Conservation (phyloP, 1,140 invertebrate species). For the Zaprionus gabonicus region DNA sequence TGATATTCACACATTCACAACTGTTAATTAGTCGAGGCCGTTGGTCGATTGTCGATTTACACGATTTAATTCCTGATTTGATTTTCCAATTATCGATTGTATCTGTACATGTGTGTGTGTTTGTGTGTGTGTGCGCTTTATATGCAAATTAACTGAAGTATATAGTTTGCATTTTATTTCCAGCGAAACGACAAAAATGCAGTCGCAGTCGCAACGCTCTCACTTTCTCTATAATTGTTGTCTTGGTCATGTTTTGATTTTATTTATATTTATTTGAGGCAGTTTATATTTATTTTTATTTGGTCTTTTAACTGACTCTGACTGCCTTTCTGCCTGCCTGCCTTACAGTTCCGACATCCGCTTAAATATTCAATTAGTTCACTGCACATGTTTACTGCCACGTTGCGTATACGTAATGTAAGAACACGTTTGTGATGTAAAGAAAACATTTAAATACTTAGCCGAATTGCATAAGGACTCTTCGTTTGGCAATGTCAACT, state of each 20-base stretch:
- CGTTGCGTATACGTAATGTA: slow-evolving; percentile 40
- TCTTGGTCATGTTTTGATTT: slow-evolving; percentile 53
- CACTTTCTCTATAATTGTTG: slow-evolving; percentile 76
- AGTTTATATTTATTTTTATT: slow-evolving; percentile 10
- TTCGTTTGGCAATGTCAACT: slow-evolving; percentile 13
- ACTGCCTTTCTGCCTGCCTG: not conserved
- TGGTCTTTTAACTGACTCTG: not conserved
- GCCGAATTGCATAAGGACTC: slow-evolving; percentile 2
- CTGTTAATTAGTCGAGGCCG: slow-evolving; percentile 31
- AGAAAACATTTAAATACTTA: slow-evolving; percentile 11
- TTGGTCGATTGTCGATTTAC: slow-evolving; percentile 13
- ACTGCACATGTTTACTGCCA: slow-evolving; percentile 4
- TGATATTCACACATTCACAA: slow-evolving; percentile 12
- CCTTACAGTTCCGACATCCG: not conserved
- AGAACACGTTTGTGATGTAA: not conserved
- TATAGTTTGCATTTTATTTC: slow-evolving; percentile 10
- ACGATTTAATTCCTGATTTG: slow-evolving; percentile 42
- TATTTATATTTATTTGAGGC: slow-evolving; percentile 48
- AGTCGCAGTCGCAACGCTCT: slow-evolving; percentile 35
- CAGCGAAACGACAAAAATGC: slow-evolving; percentile 39
- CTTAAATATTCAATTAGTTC: not conserved
- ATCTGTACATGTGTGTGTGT: not conserved
- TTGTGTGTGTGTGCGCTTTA: not conserved
- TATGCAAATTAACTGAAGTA: slow-evolving; percentile 57
- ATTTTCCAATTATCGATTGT: slow-evolving; percentile 2